These are phyloP conservation scores for Chloropsis cyanopogon DNA, from an alignment of 2,113 vertebrate genomes.

Conservation along the genomic window DNA sequence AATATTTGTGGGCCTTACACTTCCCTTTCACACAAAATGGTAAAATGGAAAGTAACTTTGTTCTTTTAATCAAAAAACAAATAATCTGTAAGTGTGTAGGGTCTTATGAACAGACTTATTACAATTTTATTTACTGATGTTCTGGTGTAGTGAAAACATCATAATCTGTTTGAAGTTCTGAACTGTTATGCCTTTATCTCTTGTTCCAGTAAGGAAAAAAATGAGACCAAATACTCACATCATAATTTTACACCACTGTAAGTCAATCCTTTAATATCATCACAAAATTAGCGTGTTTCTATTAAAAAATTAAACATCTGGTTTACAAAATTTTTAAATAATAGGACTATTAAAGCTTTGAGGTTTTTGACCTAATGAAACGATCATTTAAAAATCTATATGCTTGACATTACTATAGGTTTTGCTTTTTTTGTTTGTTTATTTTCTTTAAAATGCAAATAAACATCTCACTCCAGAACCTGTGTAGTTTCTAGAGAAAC, in stretches of 20 bases:
- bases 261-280: not conserved
- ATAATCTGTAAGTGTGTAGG: not conserved
- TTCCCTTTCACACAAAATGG: not conserved
- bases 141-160: not conserved
- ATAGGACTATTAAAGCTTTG: not conserved
- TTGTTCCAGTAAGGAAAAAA: not conserved
- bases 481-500: not conserved
- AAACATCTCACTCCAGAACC: not conserved
- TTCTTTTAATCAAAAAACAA: not conserved
- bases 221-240: not conserved
- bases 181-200: not conserved
- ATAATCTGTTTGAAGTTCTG: not conserved
- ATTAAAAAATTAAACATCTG: not conserved
- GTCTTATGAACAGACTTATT: not conserved
- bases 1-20: not conserved
- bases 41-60: not conserved
- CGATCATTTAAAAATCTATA: not conserved
- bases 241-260: not conserved
- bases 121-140: not conserved
- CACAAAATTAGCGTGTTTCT: not conserved
- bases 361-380: not conserved
- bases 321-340: not conserved
- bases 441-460: not conserved
- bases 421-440: not conserved
- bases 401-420: not conserved